Evolutionary conservation across 2,113 vertebrate genomes (phyloP), one percentile per base, ranked within the genome.

Genomic region (Myotis yumanensis): DNA sequence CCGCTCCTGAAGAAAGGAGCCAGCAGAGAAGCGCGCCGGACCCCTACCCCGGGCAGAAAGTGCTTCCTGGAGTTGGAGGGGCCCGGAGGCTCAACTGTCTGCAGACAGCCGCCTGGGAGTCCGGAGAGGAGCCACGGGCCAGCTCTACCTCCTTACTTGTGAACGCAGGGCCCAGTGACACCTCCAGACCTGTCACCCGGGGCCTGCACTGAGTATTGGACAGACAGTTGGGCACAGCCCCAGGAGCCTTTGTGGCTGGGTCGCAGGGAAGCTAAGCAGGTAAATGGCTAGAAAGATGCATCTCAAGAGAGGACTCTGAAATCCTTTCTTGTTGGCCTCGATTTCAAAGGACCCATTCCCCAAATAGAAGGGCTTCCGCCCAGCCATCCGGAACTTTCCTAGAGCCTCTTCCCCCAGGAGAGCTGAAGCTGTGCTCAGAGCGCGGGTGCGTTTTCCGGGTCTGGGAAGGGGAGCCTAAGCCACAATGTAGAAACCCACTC

Each of bases 31-130:
- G 57, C 35, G 16, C 9, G 7, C 30, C 25, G 14, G 77, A 25
- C 28, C 11, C 32, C 28, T 1, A 2, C 9, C 17, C 2, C 0
- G 43, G 57, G 20, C 9, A 40, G 1, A 12, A 10, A 8, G 16
- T 3, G 23, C 25, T 25, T 46, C 40, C 52, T 12, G 6, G 51
- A 64, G 32, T n/a, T 11, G 11, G 14, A 25, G 37, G 71, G 73
- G 23, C 17, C 7, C 1, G 3, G 11, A 14, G 30, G 52, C 15
- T 1, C 66, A 15, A 35, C 48, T 7, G 17, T 79, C 9, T 46
- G 6, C 22, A 54, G 86, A 18, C 5, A n/a, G 69, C 57, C 17
- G 0, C 0, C 6, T 4, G 54, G 57, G 14, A 14, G 17, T 18
- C 66, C 46, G 20, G 17, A 35, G 20, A 52, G 1, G 5, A 59